phyloP scores from a whole-genome alignment of 2,113 vertebrate genomes.

The Mastomys natalensis region DNA sequence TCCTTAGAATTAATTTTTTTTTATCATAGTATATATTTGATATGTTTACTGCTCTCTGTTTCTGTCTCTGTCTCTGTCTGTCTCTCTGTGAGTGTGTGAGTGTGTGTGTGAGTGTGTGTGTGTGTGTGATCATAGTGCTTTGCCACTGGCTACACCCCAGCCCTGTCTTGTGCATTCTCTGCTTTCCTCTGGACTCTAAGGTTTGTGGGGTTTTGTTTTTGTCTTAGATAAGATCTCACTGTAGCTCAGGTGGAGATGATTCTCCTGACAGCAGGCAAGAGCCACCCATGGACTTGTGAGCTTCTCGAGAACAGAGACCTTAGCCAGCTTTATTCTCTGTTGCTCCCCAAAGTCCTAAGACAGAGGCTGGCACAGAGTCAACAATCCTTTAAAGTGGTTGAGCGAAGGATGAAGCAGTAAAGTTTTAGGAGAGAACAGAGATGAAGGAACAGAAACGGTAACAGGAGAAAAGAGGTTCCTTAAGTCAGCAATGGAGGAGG shows the following conservation, averaged over 20 bases:
- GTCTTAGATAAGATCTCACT: background rate
- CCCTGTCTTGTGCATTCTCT: background rate
- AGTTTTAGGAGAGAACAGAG: background rate
- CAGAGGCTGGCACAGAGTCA: background rate
- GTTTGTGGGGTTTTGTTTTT: background rate
- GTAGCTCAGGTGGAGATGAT: background rate
- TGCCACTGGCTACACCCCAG: background rate
- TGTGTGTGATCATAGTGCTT: background rate
- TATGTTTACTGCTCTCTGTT: background rate
- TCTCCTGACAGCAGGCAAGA: background rate
- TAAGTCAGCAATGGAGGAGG: background rate
- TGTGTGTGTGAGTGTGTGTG: background rate
- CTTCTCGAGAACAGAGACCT: background rate
- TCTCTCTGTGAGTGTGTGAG: too few species aligned
- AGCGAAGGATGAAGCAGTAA: background rate
- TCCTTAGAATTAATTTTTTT: too few species aligned
- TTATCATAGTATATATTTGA: background rate
- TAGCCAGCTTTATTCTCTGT: background rate
- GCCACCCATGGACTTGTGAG: background rate
- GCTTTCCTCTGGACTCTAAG: background rate
- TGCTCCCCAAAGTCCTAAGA: background rate
- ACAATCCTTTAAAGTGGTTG: background rate
- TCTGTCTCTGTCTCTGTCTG: background rate
- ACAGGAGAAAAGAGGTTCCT: background rate
- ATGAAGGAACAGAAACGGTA: background rate